Conservation (phyloP, 2,797 vertebrate genomes). For the Okamejei kenojei region DNA sequence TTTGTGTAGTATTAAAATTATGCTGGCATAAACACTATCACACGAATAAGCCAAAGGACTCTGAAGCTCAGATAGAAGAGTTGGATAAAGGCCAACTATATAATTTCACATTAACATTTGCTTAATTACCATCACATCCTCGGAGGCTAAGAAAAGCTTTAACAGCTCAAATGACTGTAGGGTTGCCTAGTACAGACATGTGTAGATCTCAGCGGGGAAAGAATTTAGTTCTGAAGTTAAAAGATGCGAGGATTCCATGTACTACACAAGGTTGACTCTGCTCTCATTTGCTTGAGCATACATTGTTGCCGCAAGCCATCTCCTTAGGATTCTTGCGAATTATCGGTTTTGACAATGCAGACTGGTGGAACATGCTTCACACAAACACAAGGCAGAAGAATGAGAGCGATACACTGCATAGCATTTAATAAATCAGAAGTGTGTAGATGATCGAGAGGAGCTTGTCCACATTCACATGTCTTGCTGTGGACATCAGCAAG, state of each 20-base stretch:
- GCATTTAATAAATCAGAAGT: neutral
- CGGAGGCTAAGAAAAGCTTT: neutral
- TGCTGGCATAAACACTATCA: neutral
- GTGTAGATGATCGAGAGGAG: neutral
- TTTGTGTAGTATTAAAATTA: neutral
- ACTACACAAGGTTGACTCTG: neutral
- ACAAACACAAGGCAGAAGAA: neutral
- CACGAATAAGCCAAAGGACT: neutral
- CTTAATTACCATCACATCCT: neutral
- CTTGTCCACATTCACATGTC: neutral
- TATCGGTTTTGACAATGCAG: neutral
- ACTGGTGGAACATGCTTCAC: too few species aligned
- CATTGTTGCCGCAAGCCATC: neutral
- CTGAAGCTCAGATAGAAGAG: neutral
- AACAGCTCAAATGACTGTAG: neutral
- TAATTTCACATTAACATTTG: neutral
- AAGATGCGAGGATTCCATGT: neutral
- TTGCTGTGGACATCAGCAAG: neutral
- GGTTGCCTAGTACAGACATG: neutral
- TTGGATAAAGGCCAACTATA: slow-evolving; percentile 13
- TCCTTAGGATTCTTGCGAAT: neutral
- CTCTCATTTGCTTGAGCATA: neutral
- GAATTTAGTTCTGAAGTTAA: neutral
- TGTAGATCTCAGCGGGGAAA: neutral
- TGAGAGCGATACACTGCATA: neutral